Evolutionary conservation across 2,888 invertebrate genomes (phyloP).

Genomic region (Chouioia cunea): DNA sequence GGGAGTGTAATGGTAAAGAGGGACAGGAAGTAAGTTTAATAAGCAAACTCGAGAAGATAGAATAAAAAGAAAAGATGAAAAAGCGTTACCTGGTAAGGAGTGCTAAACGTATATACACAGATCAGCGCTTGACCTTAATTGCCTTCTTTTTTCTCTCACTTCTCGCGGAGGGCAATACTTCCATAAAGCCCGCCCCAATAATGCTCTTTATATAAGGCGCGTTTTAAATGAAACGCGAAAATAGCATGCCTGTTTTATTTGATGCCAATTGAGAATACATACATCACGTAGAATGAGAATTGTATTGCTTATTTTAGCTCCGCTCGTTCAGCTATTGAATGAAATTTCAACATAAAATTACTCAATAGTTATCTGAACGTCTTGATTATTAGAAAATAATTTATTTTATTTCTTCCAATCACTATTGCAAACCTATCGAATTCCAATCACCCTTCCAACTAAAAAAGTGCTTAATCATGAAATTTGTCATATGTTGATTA

Average conservation of each 20-base stretch:
- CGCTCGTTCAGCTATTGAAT: background rate
- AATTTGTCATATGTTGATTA: too few relatives aligned
- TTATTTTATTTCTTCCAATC: too few relatives aligned
- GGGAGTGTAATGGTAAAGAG: background rate
- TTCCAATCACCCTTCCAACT: too few relatives aligned
- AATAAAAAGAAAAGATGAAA: background rate
- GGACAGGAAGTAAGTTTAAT: background rate
- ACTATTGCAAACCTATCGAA: too few relatives aligned
- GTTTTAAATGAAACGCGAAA: constrained; percentile 29
- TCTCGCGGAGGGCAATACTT: constrained; percentile 7
- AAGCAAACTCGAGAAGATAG: constrained; percentile 12
- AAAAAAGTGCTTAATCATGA: too few relatives aligned
- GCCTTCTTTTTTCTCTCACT: constrained; percentile 35
- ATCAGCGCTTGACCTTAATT: constrained; percentile 34
- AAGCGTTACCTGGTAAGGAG: constrained; percentile 1
- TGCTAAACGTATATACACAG: constrained; percentile 12
- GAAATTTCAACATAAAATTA: background rate
- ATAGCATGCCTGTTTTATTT: constrained; percentile 20
- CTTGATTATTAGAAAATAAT: too few relatives aligned
- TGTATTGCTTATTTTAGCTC: too few relatives aligned
- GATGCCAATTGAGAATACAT: constrained; percentile 6
- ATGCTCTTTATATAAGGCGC: constrained; percentile 15
- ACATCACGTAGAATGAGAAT: too few relatives aligned
- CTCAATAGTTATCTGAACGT: too few relatives aligned
- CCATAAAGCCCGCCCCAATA: constrained; percentile 31